Evolutionary conservation across 2,797 vertebrate genomes (phyloP), one percentile per base, ranked within the genome.

Genomic region (Melanotaenia nigrans): DNA sequence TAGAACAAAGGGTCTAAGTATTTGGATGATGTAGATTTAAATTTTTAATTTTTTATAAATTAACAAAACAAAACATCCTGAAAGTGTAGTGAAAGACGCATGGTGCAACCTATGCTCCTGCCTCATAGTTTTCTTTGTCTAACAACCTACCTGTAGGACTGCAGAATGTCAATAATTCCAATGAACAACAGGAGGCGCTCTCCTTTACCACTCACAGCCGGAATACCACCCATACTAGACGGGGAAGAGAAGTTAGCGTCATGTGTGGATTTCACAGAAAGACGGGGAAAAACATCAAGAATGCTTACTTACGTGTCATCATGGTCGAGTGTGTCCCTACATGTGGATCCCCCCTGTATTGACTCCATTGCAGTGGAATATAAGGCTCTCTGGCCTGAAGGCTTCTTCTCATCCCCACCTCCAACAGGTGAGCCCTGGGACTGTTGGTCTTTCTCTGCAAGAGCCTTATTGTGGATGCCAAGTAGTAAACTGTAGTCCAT

Each of bases 361-460:
- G 97, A 99, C 91, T 99, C 98, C 96, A 99, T 98, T 62, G 97
- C 98, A 0, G 97, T 98, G 79, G 98, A 98, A 77, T 99, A 99
- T 56, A 99, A 92, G 0, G 97, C 96, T 87, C 95, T 96, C 92
- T 99, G 98, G 3, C 94, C 94, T 11, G 95, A 87, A 0, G 96
- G 97, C 32, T 91, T 95, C 90, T 96, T 98, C 77, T 97, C 97
- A 1, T 98, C 91, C 2, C 73, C 96, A 0, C 90, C 92, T 0
- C 93, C 89, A 0, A 95, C 90, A 71, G 94, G 96, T 0, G 95
- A 95, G 0, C 96, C 96, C 83, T 97, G 95, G 0, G 93, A 87
- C 89, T 95, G 96, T 20, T 85, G 92, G 68, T 99, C 97, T 0
- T 95, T 93, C 69, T 96, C 94, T 6, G 96, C 95, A 89, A 96